Percentiles rank a stretch among this genome's conserved stretches.
Evolutionary conservation across 2,888 invertebrate genomes (phyloP).

Genomic region (Leptothorax acervorum): DNA sequence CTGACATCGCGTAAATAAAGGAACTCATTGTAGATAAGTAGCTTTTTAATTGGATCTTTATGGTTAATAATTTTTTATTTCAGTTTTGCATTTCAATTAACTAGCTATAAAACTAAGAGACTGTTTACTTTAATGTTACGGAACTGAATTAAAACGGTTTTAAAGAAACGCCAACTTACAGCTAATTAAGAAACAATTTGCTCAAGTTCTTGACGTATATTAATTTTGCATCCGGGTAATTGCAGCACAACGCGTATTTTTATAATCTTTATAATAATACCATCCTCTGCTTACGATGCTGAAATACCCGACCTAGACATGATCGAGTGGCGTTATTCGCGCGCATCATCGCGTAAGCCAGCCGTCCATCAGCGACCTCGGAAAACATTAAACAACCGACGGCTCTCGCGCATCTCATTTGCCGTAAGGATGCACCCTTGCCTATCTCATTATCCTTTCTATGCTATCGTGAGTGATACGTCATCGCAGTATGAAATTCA

Average conservation of each 20-base stretch:
- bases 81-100: background rate
- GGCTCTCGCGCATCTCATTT: constrained; percentile 45
- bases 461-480: constrained; percentile 41
- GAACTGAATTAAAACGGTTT: background rate
- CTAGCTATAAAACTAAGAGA: background rate
- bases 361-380: constrained; percentile 50
- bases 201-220: background rate
- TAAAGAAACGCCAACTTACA: background rate
- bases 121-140: background rate
- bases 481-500: constrained; percentile 37
- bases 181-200: constrained; percentile 35
- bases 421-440: constrained; percentile 48
- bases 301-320: constrained; percentile 43
- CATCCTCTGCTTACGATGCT: constrained; percentile 16
- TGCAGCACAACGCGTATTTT: constrained; percentile 30
- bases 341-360: constrained; percentile 52
- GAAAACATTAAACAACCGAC: constrained; percentile 52
- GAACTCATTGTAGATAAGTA: background rate
- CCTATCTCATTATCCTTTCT: constrained; percentile 68
- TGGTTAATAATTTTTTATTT: constrained; percentile 18
- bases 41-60: constrained; percentile 21
- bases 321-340: constrained; percentile 55
- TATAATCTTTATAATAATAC: constrained; percentile 33
- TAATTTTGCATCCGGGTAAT: constrained; percentile 31
- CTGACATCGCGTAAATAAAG: constrained; percentile 9